Base-by-base conservation (phyloP, 2,113 vertebrate genomes). In the Tiliqua scincoides region DNA sequence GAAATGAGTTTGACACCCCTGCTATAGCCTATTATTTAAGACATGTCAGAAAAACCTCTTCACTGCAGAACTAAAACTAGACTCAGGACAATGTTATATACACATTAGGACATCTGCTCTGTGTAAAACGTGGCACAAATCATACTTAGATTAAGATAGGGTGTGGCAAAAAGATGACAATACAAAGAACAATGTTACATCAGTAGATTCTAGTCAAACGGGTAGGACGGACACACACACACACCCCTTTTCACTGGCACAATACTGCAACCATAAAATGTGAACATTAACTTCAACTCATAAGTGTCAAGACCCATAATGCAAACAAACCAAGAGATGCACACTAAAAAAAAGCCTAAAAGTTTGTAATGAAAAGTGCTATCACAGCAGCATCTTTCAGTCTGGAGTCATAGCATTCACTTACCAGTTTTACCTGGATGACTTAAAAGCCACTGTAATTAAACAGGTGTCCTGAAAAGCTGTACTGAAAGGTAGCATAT, bases 341-440 rank as follows among this genome's bases (percentile, higher is more conserved):
- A 43, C 23, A 40, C 6, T 79, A 18, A 3, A 43, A 81, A 43
- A 80, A 54, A 43, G 27, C 59, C 27, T 43, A 11, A 63, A 35
- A 27, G 6, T 3, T 62, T 79, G 57, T 62, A 20, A 52, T 57
- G 11, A 5, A 30, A 79, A 40, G 21, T 62, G 23, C 21, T 40
- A 9, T 17, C 2, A 35, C 11, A 37, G 20, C 35, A 61, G 32
- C 21, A 7, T 68, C 10, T 25, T 54, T 70, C 57, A 35, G 17
- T n/a, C 48, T 27, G 35, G 32, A 79, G 14, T 65, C 12, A 63
- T 35, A 65, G 76, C 32, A 61, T 63, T 79, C 62, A 12, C 32
- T 21, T 21, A 4, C 43, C 79, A 54, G 92, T 92, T 94, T 91
- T 84, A 94, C 70, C 57, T 76, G 78, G 63, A 79, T 90, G 92